phyloP scores from a whole-genome alignment of 2,113 vertebrate genomes.

The Embiotoca jacksoni region DNA sequence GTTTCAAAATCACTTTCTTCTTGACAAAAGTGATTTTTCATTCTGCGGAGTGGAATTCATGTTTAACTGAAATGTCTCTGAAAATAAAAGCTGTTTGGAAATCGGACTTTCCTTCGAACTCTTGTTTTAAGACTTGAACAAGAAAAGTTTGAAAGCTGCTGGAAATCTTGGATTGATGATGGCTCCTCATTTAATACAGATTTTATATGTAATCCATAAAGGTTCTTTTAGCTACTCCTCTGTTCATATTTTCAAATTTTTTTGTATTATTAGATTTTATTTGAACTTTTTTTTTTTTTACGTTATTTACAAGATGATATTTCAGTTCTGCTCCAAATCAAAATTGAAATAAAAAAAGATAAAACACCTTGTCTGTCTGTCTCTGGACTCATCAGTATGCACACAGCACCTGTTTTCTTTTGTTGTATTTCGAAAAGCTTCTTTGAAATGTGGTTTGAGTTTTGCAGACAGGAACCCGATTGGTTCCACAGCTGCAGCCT shows the following conservation, averaged over 20 bases:
- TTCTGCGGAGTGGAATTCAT: conserved; percentile 37
- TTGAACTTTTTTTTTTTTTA: too few relatives aligned
- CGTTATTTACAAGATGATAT: too few relatives aligned
- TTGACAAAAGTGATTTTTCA: conserved; percentile 44
- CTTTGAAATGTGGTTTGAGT: conserved; percentile 53
- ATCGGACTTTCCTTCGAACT: conserved; percentile 43
- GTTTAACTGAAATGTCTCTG: conserved; percentile 40
- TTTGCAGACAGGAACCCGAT: conserved; percentile 41
- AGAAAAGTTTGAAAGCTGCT: too few relatives aligned
- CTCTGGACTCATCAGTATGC: conserved; percentile 49
- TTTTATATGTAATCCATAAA: too few relatives aligned
- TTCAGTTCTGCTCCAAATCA: too few relatives aligned
- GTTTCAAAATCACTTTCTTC: conserved; percentile 39
- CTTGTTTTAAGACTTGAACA: too few relatives aligned
- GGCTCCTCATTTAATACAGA: too few relatives aligned
- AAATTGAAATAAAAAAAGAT: too few relatives aligned
- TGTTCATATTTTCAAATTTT: too few relatives aligned
- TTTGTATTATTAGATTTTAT: too few relatives aligned
- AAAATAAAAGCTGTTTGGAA: conserved; percentile 44
- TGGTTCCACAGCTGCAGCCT: conserved; percentile 46
- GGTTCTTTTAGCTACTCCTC: too few relatives aligned
- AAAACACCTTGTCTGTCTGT: conserved; percentile 14
- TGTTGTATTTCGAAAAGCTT: conserved; percentile 39
- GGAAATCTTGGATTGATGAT: too few relatives aligned
- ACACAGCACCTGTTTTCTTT: conserved; percentile 46